These are phyloP conservation scores for Trachurus trachurus DNA, from an alignment of 2,797 vertebrate genomes.

Conservation along the genomic window DNA sequence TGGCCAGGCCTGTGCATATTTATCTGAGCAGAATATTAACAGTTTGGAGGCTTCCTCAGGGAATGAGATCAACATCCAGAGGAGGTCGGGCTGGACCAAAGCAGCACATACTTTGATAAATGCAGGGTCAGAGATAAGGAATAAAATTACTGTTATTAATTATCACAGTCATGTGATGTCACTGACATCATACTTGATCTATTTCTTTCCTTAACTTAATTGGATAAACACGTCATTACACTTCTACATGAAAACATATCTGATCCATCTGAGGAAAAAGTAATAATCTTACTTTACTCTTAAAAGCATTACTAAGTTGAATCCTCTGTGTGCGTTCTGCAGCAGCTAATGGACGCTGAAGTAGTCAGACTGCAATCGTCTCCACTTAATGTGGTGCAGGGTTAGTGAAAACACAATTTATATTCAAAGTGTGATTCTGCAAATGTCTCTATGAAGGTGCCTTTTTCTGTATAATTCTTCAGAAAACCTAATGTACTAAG, in stretches of 20 bases:
- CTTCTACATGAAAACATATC: constrained; percentile 24
- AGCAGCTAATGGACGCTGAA: constrained; percentile 18
- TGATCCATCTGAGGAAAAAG: neutral
- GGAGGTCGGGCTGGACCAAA: constrained; percentile 15
- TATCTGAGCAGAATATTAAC: constrained; percentile 33
- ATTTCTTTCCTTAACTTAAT: constrained; percentile 10
- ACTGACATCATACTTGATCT: constrained; percentile 3
- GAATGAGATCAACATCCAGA: constrained; percentile 34
- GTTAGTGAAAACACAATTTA: constrained; percentile 25
- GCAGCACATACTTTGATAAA: constrained; percentile 30
- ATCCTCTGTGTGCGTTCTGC: neutral
- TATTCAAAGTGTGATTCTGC: constrained; percentile 1
- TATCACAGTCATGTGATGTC: neutral
- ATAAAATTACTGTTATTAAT: constrained; percentile 21
- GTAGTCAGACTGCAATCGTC: constrained; percentile 8
- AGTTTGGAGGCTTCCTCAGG: constrained; percentile 20
- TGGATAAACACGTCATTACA: constrained; percentile 28
- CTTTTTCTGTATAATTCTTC: constrained; percentile 11
- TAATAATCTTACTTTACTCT: neutral
- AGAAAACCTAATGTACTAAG: neutral
- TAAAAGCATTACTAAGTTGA: neutral
- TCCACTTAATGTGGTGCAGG: constrained; percentile 13
- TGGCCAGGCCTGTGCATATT: constrained; percentile 39
- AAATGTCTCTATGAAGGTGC: constrained; percentile 5
- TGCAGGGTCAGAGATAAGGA: neutral